These are phyloP conservation scores for Lamellibrachia satsuma DNA, from an alignment of 2,888 invertebrate species.

Conservation along the genomic window DNA sequence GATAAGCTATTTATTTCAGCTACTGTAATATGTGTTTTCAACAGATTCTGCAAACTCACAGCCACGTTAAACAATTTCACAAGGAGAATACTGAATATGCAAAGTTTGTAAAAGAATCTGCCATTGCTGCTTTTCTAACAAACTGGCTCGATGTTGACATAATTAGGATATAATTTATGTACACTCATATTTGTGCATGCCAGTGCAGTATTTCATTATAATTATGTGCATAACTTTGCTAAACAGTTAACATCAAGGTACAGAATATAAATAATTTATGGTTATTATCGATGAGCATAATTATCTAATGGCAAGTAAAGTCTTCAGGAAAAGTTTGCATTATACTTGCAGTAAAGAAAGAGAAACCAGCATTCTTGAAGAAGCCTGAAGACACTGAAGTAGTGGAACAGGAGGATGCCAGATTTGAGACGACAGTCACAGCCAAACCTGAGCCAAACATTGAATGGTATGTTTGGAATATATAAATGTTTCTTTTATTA, in stretches of 20 bases:
- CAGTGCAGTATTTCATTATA: neutral
- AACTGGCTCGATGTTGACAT: neutral
- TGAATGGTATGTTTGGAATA: conserved; percentile 74
- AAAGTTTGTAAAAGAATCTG: neutral
- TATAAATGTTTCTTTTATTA: neutral
- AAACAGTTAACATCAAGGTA: neutral
- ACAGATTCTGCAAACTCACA: neutral
- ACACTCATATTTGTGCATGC: neutral
- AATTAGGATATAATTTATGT: neutral
- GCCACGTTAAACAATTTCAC: neutral
- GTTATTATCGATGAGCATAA: neutral
- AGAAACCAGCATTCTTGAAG: conserved; percentile 59
- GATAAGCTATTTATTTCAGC: too few species aligned
- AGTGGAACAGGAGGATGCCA: conserved; percentile 53
- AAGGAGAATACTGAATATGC: neutral
- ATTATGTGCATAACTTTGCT: neutral
- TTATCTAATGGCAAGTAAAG: neutral
- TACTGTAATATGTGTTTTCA: too few species aligned
- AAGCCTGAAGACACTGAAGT: conserved; percentile 58
- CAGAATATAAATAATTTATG: neutral
- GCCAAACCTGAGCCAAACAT: conserved; percentile 89
- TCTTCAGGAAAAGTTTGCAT: neutral
- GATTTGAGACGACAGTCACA: conserved; percentile 80
- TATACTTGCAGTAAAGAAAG: conserved; percentile 61
- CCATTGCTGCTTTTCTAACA: neutral